Evolutionary conservation across 1,140 invertebrate species (phyloP), one percentile per base, ranked within the genome.

Genomic region (Drosophila quadrilineata): DNA sequence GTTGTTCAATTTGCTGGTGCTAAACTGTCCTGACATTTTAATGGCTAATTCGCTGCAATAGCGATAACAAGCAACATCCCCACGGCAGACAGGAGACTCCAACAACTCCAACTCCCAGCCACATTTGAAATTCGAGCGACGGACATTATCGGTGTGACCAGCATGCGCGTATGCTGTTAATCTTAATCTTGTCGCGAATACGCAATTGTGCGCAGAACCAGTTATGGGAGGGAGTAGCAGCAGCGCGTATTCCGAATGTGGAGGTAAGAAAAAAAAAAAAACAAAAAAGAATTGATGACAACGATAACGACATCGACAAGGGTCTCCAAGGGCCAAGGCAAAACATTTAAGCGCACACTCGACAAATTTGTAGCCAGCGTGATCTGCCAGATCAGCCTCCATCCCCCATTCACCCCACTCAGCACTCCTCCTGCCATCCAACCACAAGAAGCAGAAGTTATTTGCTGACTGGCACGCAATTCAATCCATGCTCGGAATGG

Each of bases 331-430:
- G 59, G 56, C 71, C 59, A 60, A 75, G 68, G 68, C 72, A 57
- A 70, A 82, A 84, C 77, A 84, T 82, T 82, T 82, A 82, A 82
- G 79, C 77, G 77, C 77, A 82, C 79, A 82, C 77, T 82, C 77
- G 79, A 85, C 77, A 82, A 84, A 82, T 82, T 84, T 82, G 79
- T 64, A 52, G 59, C 75, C 69, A 64, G 53, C 71, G 68, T 33
- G 59, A 75, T 63, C 71, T 52, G 48, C 10, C 46, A 40, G 43
- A 41, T 36, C 54, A 49, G 54, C 38, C 33, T 14, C 33, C 33
- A 35, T 43, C 19, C n/a, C 16, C 36, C 17, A 19, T 38, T 9
- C 36, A 10, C n/a, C 12, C n/a, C 9, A 3, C 38, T 33, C 35
- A 16, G 22, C 22, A 21, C 46, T 19, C 10, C 21, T 3, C 36